These are phyloP conservation scores for Corythucha ciliata DNA, from an alignment of 2,888 invertebrate species.

Conservation along the genomic window DNA sequence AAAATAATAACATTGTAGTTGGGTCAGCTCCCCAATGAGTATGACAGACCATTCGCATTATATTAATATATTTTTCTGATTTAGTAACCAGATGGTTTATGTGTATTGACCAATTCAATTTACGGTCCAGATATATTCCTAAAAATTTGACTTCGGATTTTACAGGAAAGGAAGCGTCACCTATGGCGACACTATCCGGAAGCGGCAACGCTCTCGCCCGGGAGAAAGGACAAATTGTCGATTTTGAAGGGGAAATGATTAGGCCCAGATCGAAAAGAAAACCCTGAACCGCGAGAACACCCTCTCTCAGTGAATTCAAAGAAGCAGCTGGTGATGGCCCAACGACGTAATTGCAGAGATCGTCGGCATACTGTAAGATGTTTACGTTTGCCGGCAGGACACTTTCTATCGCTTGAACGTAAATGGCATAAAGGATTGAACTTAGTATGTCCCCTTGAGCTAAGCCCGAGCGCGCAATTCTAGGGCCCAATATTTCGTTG, in stretches of 20 bases:
- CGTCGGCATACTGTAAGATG: constrained; percentile 23
- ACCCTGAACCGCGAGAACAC: no score
- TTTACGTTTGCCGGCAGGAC: not conserved
- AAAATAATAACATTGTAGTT: not conserved
- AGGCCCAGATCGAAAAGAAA: no score
- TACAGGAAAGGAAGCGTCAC: not conserved
- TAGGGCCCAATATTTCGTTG: constrained; percentile 4
- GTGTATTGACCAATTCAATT: not conserved
- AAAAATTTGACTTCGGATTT: not conserved
- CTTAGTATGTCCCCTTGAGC: constrained; percentile 11
- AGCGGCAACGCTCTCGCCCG: not conserved
- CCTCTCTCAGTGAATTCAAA: not conserved
- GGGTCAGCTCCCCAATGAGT: constrained; percentile 2
- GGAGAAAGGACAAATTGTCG: not conserved
- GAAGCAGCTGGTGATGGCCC: constrained; percentile 6
- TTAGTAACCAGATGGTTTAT: constrained; percentile 1
- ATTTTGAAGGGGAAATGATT: no score
- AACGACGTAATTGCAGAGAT: constrained; percentile 15
- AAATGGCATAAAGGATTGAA: constrained; percentile 19
- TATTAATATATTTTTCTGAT: constrained; percentile 1
- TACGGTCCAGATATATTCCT: not conserved
- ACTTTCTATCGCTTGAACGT: not conserved
- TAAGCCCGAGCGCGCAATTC: constrained; percentile 3
- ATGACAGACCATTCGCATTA: not conserved
- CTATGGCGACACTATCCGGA: not conserved